These are phyloP conservation scores for Rhombomys opimus DNA, from an alignment of 2,113 vertebrate genomes.

Conservation along the genomic window DNA sequence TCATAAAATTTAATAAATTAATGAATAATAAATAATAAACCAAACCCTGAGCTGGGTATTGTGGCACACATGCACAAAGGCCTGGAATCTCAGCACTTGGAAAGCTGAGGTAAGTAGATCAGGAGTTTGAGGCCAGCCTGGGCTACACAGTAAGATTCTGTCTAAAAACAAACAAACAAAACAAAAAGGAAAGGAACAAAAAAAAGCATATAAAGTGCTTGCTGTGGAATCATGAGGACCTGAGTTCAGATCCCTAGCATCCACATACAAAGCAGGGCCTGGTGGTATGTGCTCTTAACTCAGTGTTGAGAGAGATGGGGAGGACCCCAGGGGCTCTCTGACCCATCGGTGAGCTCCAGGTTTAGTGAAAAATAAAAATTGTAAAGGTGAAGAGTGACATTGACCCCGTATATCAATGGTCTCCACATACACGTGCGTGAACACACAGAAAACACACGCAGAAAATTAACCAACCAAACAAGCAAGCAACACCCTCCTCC, in stretches of 20 bases:
- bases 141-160: not conserved
- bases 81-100: not conserved
- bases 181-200: not conserved
- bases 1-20: not conserved
- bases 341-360: not conserved
- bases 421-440: not conserved
- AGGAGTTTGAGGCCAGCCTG: not conserved
- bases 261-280: not conserved
- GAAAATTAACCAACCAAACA: no score
- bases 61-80: no score
- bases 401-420: not conserved
- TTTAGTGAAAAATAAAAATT: not conserved
- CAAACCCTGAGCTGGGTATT: no score
- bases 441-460: not conserved
- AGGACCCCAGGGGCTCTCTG: not conserved
- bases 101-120: not conserved
- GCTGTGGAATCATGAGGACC: not conserved
- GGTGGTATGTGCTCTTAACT: not conserved
- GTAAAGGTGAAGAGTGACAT: not conserved
- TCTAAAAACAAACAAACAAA: not conserved
- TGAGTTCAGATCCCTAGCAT: not conserved
- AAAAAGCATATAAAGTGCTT: not conserved
- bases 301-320: not conserved
- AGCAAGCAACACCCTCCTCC: not conserved
- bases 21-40: not conserved